Conservation (phyloP, 2,888 invertebrate species). For the Augochlorella aurata region DNA sequence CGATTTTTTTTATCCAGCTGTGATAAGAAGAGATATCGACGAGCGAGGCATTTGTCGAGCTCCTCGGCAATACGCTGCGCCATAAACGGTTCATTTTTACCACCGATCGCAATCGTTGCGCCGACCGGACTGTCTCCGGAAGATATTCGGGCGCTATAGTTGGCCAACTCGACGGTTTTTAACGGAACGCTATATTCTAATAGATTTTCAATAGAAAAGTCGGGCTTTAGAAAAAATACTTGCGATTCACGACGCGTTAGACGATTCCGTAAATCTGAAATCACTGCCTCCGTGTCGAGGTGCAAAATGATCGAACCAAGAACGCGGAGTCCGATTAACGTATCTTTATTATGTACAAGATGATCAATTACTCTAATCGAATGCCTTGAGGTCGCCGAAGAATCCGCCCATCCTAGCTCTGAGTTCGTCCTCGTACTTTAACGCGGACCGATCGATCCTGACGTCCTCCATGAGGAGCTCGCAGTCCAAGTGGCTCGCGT, state of each 20-base stretch:
- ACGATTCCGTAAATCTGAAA: too few species aligned
- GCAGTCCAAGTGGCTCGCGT: conserved; percentile 75
- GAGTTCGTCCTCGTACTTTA: conserved; percentile 73
- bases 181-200: too few species aligned
- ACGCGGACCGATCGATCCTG: conserved; percentile 72
- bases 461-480: conserved; percentile 74
- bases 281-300: too few species aligned
- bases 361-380: conserved; percentile 37
- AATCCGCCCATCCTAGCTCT: conserved; percentile 69
- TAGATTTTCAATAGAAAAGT: too few species aligned
- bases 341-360: conserved; percentile 57
- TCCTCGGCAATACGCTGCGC: not conserved
- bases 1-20: not conserved
- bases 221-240: too few species aligned
- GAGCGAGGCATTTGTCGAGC: not conserved
- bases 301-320: not conserved
- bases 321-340: not conserved
- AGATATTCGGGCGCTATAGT: too few species aligned
- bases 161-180: too few species aligned
- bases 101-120: too few species aligned
- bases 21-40: not conserved
- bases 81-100: too few species aligned
- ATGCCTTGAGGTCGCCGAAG: conserved; percentile 62
- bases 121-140: too few species aligned
- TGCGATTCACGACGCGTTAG: too few species aligned